phyloP scores from a whole-genome alignment of 2,797 vertebrate species.

The Agapornis canus region DNA sequence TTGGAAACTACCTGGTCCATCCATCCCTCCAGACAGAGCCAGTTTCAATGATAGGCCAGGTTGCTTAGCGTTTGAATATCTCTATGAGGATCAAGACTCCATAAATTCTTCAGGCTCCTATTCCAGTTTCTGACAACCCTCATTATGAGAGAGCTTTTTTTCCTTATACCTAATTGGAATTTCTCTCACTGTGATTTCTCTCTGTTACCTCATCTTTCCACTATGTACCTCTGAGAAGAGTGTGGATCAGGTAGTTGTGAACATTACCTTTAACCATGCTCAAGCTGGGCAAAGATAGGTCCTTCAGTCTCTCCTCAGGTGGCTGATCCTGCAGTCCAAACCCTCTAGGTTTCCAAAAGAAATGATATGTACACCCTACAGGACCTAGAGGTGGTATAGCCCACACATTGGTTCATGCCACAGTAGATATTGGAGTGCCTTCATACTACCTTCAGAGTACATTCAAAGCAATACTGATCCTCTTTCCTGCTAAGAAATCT shows the following conservation, averaged over 20 bases:
- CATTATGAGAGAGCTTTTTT: neutral
- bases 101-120: neutral
- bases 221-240: neutral
- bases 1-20: neutral
- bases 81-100: neutral
- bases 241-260: neutral
- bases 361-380: neutral
- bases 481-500: neutral
- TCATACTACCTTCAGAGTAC: neutral
- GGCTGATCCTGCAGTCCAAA: neutral
- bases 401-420: neutral
- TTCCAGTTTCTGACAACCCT: neutral
- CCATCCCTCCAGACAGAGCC: neutral
- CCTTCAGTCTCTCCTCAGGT: neutral
- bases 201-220: neutral
- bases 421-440: no score
- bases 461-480: neutral
- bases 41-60: neutral
- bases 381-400: no score
- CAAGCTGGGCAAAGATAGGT: neutral
- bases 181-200: neutral
- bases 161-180: neutral
- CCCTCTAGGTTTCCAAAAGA: neutral
- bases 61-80: neutral
- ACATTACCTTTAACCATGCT: neutral